These are phyloP conservation scores for Plebejus melissa DNA, from an alignment of 2,888 invertebrate species.

Conservation along the genomic window DNA sequence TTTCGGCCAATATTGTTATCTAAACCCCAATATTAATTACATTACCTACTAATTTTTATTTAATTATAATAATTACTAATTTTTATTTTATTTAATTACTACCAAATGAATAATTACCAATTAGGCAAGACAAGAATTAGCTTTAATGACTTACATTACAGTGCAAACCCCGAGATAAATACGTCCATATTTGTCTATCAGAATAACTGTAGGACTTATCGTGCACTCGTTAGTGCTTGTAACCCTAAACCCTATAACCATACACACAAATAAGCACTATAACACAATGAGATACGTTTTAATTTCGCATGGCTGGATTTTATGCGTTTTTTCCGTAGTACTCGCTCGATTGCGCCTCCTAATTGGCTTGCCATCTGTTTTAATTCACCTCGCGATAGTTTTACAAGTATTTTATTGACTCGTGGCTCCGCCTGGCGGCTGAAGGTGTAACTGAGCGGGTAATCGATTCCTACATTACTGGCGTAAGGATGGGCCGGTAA, in stretches of 20 bases:
- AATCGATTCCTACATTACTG: slow-evolving; percentile 59
- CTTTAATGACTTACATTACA: slow-evolving; percentile 65
- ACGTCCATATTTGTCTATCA: slow-evolving; percentile 78
- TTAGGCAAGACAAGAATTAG: slow-evolving; percentile 51
- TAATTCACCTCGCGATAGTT: slow-evolving; percentile 79
- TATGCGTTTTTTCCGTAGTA: slow-evolving; percentile 67
- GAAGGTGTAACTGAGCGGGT: slow-evolving; percentile 67
- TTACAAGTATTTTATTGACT: slow-evolving; percentile 78
- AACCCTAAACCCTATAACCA: slow-evolving; percentile 69
- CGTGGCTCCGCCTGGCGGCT: slow-evolving; percentile 73
- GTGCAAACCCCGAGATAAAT: slow-evolving; percentile 73
- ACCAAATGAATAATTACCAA: slow-evolving; percentile 30
- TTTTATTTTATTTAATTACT: too few species aligned
- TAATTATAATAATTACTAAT: too few species aligned
- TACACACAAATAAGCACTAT: slow-evolving; percentile 49
- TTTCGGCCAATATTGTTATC: too few species aligned
- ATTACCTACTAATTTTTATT: too few species aligned
- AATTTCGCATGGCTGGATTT: slow-evolving; percentile 45
- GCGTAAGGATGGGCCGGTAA: background rate
- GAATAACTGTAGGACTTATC: slow-evolving; percentile 70
- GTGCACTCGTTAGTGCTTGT: slow-evolving; percentile 72
- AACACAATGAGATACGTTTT: slow-evolving; percentile 43
- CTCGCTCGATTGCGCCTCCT: slow-evolving; percentile 77
- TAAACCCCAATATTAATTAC: background rate
- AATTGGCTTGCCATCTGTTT: slow-evolving; percentile 78